Conservation (phyloP, 2,888 invertebrate species). For the Fragum sueziense region DNA sequence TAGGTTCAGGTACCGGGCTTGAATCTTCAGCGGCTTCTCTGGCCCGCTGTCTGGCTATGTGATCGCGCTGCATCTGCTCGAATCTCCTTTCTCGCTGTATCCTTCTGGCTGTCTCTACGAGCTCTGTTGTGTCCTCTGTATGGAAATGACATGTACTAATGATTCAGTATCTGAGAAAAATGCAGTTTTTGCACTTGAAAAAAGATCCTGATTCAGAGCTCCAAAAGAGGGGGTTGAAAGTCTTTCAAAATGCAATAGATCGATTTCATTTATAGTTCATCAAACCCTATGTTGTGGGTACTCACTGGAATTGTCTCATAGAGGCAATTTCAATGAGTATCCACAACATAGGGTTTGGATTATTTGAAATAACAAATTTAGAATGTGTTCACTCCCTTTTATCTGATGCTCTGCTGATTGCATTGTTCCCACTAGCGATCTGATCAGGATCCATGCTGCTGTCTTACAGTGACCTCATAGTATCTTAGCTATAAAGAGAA, state of each 20-base stretch:
- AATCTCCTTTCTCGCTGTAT: conserved; percentile 63
- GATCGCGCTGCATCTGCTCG: conserved; percentile 56
- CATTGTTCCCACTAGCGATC: no score
- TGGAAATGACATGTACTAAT: not conserved
- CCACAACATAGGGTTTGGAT: not conserved
- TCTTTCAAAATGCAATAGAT: no score
- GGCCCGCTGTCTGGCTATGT: conserved; percentile 38
- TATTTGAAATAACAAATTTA: no score
- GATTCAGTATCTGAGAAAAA: not conserved
- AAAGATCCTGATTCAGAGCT: not conserved
- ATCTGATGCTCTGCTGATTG: no score
- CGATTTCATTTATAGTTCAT: not conserved
- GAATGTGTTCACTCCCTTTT: no score
- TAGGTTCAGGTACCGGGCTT: conserved; percentile 18
- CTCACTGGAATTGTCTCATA: no score
- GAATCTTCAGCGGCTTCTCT: conserved; percentile 46
- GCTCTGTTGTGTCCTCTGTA: conserved; percentile 63
- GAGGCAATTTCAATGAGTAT: no score
- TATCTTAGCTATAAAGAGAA: no score
- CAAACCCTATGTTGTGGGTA: not conserved
- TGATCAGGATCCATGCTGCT: no score
- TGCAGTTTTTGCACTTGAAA: not conserved
- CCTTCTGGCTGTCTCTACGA: conserved; percentile 64
- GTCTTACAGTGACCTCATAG: no score
- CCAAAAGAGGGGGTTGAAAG: not conserved